Evolutionary conservation across 2,113 vertebrate genomes (phyloP), one percentile per base, ranked within the genome.

Genomic region (Heliornis fulica): DNA sequence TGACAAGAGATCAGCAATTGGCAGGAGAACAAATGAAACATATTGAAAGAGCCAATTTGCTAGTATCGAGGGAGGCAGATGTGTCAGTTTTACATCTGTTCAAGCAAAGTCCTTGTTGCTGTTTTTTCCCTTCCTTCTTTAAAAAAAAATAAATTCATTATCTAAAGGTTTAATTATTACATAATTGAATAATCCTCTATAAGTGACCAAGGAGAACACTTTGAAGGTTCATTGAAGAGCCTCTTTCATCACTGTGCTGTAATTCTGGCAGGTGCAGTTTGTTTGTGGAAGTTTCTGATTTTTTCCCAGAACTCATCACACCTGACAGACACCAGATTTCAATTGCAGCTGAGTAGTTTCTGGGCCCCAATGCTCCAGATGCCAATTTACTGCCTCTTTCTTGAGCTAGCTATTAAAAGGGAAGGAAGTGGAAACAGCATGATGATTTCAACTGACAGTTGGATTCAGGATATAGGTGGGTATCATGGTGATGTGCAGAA

Each of bases 11-110:
- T 94, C 93, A 84, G 76, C 68, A 96, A 95, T n/a, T 97, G 96
- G 93, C 94, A 92, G 88, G 83, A 96, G 83, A 96, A 97, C 93
- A 96, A 94, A 96, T 93, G 72, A 93, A 97, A 92, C 83, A 87
- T 90, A 95, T 87, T 93, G 95, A 94, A 94, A 83, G 79, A 95
- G 53, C 80, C 80, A 92, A 84, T 95, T 96, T 90, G 64, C 68
- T 88, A 29, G 60, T 79, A 79, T 90, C 28, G 0, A 90, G 93
- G 92, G 90, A 95, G 69, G 65, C 88, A 94, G 88, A 96, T 95
- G 88, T 90, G 88, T 95, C 88, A 89, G 64, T 87, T 94, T 94
- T 92, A 71, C 93, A 96, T 95, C 92, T 95, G 80, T 80, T 92
- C 54, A 72, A 92, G 56, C 51, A 76, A 90, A 96, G 36, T 87